Conservation (phyloP, 1,140 invertebrate species). For the Pseudachorutes palmiensis region DNA sequence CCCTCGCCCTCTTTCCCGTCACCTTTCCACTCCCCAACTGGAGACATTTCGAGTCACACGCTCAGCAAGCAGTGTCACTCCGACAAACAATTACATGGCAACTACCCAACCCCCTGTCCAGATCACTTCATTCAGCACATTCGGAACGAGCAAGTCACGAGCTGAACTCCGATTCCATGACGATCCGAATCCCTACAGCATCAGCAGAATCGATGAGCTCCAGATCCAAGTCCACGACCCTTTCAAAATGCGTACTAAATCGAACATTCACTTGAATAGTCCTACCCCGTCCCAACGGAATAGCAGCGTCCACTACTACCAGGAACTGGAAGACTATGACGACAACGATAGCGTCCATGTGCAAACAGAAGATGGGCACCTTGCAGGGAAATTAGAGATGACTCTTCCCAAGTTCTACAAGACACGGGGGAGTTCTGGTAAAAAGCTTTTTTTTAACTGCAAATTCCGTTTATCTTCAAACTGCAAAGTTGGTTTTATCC, state of each 20-base stretch:
- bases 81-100: slow-evolving; percentile 5
- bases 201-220: slow-evolving; percentile 34
- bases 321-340: not conserved
- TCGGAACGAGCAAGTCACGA: slow-evolving; percentile 8
- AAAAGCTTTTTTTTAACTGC: no score
- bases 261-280: not conserved
- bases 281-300: not conserved
- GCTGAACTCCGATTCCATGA: slow-evolving; percentile 26
- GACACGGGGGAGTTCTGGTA: not conserved
- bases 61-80: not conserved
- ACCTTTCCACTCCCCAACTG: slow-evolving; percentile 33
- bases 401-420: not conserved
- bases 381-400: not conserved
- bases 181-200: slow-evolving; percentile 38
- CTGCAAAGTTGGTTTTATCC: no score
- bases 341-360: not conserved
- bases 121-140: not conserved
- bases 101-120: not conserved
- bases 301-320: slow-evolving; percentile 3
- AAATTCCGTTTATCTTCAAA: no score
- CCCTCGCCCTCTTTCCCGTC: no score
- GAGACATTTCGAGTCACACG: slow-evolving; percentile 24
- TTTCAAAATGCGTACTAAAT: slow-evolving; percentile 21
- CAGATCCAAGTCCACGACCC: slow-evolving; percentile 34
- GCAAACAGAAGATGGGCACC: not conserved